Evolutionary conservation across 2,888 invertebrate genomes (phyloP), one percentile per base, ranked within the genome.

Genomic region (Acronicta leporina): DNA sequence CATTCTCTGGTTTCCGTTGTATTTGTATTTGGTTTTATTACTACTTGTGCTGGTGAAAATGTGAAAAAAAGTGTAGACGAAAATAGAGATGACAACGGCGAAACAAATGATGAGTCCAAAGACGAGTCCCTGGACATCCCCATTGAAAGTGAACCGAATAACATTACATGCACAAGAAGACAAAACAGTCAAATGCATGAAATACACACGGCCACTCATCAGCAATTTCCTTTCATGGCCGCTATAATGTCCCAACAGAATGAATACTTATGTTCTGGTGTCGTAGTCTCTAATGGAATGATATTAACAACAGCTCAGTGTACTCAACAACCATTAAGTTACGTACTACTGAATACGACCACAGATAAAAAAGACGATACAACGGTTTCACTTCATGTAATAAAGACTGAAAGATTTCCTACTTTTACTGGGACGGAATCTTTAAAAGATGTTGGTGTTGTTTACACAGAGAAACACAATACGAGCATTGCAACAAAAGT

Each of bases 41-140:
- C 73, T 54, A 76, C 67, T 51, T 82, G 85, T 73, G 66, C 73
- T 25, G 82, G 84, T 71, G 87, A 87, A 54, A 87, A 88, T 80
- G 87, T 88, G 11, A 92, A 91, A 72, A 92, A 92, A 77, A 92
- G 90, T 75, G 84, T 86, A 16, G 91, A 92, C 57, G 90, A 92
- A 40, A 86, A 79, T 54, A 83, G 85, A 76, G 90, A 91, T 59
- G 89, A 90, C 57, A 88, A 79, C 41, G 89, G 88, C 44, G 90
- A 91, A 51, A 80, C 67, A 30, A 83, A 79, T 62, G 89, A 91
- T 33, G 92, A 92, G n/a, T 53, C 80, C 11, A 90, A 87, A 77
- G 87, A 92, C 40, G 89, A 90, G 50, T 86, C 91, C 15, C 62
- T 93, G 77, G 91, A 87, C 13, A 88, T 93, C 44, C 80, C 89